Percentiles rank a stretch among this genome's conserved stretches.
Evolutionary conservation across 2,113 vertebrate genomes (phyloP).

Genomic region (Vulpes ferrilata): DNA sequence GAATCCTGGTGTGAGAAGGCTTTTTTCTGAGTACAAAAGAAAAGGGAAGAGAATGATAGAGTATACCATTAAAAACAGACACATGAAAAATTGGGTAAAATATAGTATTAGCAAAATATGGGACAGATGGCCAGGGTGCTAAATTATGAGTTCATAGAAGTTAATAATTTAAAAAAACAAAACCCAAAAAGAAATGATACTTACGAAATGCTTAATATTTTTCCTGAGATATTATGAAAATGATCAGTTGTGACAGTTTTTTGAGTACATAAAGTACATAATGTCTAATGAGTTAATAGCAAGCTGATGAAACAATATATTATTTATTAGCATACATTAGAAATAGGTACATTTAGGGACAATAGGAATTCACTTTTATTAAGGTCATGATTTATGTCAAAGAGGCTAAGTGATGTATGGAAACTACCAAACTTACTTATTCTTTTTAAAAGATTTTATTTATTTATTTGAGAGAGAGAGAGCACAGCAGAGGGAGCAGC

Average conservation of each 20-base stretch:
- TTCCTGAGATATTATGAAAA: constrained; percentile 5
- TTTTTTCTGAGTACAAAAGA: not conserved
- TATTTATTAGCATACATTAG: not conserved
- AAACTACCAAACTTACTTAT: not conserved
- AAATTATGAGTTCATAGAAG: not conserved
- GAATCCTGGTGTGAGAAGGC: not conserved
- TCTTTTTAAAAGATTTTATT: not conserved
- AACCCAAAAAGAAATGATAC: not conserved
- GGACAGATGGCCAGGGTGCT: not conserved
- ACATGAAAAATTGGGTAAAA: not conserved
- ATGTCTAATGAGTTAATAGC: not conserved
- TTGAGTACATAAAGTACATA: not conserved
- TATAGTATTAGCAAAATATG: not conserved
- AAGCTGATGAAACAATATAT: not conserved
- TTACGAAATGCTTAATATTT: not conserved
- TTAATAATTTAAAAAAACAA: not conserved
- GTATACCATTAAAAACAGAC: not conserved
- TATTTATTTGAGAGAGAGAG: not conserved
- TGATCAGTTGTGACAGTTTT: not conserved
- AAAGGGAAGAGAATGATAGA: not conserved
- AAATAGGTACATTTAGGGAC: not conserved
- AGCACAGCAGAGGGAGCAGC: not conserved
- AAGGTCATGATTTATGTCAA: not conserved
- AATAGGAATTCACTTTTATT: not conserved
- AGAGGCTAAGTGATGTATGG: not conserved